phyloP scores from a whole-genome alignment of 2,888 invertebrate genomes.

The Aquatica leii region DNA sequence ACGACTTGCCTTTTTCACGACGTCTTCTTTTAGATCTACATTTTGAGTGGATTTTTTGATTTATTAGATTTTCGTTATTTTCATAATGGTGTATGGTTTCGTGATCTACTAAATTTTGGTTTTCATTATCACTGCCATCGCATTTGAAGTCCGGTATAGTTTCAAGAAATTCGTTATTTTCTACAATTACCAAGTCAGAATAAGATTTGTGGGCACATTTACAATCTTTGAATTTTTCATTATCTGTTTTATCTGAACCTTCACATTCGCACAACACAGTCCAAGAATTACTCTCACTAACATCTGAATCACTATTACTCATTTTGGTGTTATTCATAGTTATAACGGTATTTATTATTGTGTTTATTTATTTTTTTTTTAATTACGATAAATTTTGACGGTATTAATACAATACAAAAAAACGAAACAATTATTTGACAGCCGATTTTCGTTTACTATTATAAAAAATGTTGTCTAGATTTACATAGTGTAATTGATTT shows the following conservation, averaged over 20 bases:
- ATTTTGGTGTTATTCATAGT: constrained; percentile 38
- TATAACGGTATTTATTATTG: not conserved
- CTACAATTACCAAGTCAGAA: not conserved
- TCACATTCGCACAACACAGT: constrained; percentile 44
- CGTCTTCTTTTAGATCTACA: constrained; percentile 15
- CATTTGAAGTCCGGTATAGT: not conserved
- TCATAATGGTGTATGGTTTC: constrained; percentile 42
- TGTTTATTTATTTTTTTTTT: constrained; percentile 19
- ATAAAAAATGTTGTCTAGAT: constrained; percentile 3
- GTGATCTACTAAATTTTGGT: constrained; percentile 40
- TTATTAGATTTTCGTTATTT: constrained; percentile 21
- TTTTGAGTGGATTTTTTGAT: constrained; percentile 11
- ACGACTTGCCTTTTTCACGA: constrained; percentile 40
- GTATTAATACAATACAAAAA: constrained; percentile 15
- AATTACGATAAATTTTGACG: constrained; percentile 1
- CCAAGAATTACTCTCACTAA: constrained; percentile 52
- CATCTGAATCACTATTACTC: constrained; percentile 47
- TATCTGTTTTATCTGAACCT: not conserved
- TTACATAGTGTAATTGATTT: too few species aligned
- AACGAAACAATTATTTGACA: constrained; percentile 33
- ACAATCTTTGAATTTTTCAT: not conserved
- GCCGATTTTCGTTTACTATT: constrained; percentile 18
- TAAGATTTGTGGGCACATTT: too few species aligned
- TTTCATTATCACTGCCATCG: not conserved
- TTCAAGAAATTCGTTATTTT: not conserved